Conservation (phyloP, 2,113 vertebrate species). For the Chinchilla lanigera region DNA sequence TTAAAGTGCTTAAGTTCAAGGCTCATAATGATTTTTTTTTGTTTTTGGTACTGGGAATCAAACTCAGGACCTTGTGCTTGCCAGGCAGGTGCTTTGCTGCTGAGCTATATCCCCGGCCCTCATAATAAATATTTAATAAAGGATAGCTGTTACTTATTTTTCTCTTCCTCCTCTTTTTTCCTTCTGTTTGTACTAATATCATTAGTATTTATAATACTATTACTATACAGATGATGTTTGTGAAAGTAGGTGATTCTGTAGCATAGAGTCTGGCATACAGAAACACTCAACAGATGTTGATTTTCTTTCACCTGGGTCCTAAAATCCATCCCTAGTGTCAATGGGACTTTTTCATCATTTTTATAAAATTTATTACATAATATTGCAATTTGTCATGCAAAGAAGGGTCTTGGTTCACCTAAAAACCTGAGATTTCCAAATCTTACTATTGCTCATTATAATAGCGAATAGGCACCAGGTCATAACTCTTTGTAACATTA, state of each 20-base stretch:
- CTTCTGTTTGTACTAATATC: not conserved
- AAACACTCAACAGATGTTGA: not conserved
- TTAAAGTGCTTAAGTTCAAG: constrained; percentile 37
- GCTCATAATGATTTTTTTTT: too few species aligned
- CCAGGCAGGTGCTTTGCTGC: too few species aligned
- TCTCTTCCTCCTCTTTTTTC: not conserved
- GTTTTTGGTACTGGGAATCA: too few species aligned
- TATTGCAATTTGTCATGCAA: constrained; percentile 3
- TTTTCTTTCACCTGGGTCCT: constrained; percentile 20
- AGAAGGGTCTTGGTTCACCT: not conserved
- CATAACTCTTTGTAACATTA: not conserved
- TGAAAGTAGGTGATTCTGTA: not conserved
- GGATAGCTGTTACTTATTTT: constrained; percentile 36
- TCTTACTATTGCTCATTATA: not conserved
- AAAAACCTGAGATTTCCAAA: not conserved
- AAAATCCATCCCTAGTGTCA: not conserved
- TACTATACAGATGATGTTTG: constrained; percentile 1
- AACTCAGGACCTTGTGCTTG: too few species aligned
- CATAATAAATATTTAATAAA: constrained; percentile 42
- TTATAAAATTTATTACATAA: not conserved
- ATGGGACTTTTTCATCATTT: not conserved
- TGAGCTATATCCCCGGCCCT: too few species aligned
- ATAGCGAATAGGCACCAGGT: not conserved
- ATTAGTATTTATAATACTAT: constrained; percentile 23
- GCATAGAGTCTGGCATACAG: not conserved